A percentile compares a stretch with the other conserved stretches of the same genome.
phyloP scores from a whole-genome alignment of 2,888 invertebrate genomes.

The Muscina levida region DNA sequence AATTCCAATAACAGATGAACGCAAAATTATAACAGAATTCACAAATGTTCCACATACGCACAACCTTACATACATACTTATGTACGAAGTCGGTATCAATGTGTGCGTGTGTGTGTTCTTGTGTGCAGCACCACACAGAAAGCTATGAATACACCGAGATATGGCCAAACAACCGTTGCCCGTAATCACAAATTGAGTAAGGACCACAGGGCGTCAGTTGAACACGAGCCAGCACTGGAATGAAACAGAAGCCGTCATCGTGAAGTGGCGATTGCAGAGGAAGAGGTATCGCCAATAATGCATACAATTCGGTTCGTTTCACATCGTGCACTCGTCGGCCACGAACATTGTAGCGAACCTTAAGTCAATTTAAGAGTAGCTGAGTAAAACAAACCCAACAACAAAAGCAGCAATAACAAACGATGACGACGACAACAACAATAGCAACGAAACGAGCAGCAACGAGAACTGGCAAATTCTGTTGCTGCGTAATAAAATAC shows the following conservation, averaged over 20 bases:
- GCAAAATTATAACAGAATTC: conserved; percentile 45
- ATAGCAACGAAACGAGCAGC: conserved; percentile 13
- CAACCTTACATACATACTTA: not conserved
- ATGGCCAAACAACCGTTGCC: conserved; percentile 56
- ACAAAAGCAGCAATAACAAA: conserved; percentile 52
- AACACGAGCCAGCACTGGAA: conserved; percentile 33
- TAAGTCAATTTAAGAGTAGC: conserved; percentile 48
- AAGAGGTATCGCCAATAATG: not conserved
- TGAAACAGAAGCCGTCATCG: not conserved
- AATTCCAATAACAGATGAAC: conserved; percentile 38
- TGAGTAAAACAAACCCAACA: conserved; percentile 58
- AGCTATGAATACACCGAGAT: conserved; percentile 8
- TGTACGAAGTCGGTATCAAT: conserved; percentile 19
- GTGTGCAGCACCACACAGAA: not conserved
- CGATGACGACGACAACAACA: conserved; percentile 23
- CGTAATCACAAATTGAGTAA: conserved; percentile 64
- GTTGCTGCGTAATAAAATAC: conserved; percentile 65
- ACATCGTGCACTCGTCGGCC: not conserved
- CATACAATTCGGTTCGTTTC: not conserved
- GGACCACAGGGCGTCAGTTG: conserved; percentile 66
- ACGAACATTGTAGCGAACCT: conserved; percentile 6
- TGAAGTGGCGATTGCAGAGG: not conserved
- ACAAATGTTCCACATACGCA: conserved; percentile 13
- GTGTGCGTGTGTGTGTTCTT: conserved; percentile 18
- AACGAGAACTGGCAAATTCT: conserved; percentile 44